phyloP scores from a whole-genome alignment of 2,888 invertebrate genomes.

The Bombylius major region DNA sequence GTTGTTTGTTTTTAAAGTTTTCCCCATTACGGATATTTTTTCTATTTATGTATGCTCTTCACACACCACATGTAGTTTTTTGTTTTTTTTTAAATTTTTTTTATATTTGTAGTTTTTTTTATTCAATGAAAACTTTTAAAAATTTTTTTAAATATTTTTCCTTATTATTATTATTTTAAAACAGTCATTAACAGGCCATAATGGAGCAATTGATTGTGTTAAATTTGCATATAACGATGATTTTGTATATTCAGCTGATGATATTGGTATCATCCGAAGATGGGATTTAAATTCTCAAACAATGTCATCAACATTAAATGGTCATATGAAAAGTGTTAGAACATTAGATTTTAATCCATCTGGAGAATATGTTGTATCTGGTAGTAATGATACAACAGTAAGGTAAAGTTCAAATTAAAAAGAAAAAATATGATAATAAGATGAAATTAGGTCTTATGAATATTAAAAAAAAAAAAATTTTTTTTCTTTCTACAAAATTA shows the following conservation, averaged over 20 bases:
- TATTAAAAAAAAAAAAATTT: no score
- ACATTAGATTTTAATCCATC: constrained; percentile 95
- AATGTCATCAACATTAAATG: constrained; percentile 34
- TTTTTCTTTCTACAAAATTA: no score
- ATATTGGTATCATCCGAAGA: constrained; percentile 85
- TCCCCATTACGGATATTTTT: no score
- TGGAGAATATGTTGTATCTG: constrained; percentile 86
- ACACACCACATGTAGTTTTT: background rate
- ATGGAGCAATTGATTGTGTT: constrained; percentile 87
- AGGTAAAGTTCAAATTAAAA: constrained; percentile 19
- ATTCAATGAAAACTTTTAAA: background rate
- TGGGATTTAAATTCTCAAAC: constrained; percentile 82
- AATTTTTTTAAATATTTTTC: background rate
- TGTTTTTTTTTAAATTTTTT: background rate
- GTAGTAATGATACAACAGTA: constrained; percentile 74
- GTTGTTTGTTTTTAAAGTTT: no score
- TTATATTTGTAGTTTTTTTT: background rate
- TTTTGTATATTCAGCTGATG: constrained; percentile 87
- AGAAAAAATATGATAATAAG: no score
- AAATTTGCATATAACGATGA: constrained; percentile 91
- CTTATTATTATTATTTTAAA: constrained; percentile 15
- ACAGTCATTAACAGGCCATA: constrained; percentile 85
- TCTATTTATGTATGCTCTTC: no score
- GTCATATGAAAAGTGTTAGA: constrained; percentile 68
- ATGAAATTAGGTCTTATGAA: no score